Conservation (phyloP, 2,888 invertebrate species). For the Drosophila subquinaria region DNA sequence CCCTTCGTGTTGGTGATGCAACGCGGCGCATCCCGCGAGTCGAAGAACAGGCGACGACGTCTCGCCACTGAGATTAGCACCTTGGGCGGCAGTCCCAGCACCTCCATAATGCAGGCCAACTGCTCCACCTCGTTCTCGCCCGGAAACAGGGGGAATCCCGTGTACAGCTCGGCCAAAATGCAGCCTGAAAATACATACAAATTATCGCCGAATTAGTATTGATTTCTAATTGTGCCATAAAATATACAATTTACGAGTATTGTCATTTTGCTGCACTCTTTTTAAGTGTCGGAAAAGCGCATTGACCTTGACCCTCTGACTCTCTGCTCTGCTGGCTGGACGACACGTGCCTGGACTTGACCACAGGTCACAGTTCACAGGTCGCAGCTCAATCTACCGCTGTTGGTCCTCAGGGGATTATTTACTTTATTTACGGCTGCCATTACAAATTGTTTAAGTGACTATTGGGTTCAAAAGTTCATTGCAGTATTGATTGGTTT, state of each 20-base stretch:
- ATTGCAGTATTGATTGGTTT: constrained; percentile 23
- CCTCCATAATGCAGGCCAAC: constrained; percentile 98
- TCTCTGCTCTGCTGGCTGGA: constrained; percentile 21
- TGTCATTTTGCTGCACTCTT: constrained; percentile 56
- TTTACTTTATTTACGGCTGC: constrained; percentile 32
- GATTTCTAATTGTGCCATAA: constrained; percentile 35
- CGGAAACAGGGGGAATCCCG: constrained; percentile 97
- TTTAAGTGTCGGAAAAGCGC: constrained; percentile 42
- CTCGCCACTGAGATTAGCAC: constrained; percentile 94
- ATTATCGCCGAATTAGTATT: constrained; percentile 48
- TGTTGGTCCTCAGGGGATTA: constrained; percentile 13
- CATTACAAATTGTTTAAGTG: constrained; percentile 22
- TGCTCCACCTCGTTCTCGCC: constrained; percentile 99
- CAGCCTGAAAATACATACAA: constrained; percentile 88
- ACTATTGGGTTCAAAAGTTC: constrained; percentile 25
- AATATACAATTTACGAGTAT: background rate
- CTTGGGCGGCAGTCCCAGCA: constrained; percentile 95
- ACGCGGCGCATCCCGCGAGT: constrained; percentile 95
- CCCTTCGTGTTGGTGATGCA: constrained; percentile 97
- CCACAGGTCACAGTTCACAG: constrained; percentile 20
- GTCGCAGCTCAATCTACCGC: background rate
- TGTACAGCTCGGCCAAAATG: constrained; percentile 97
- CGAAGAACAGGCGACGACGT: constrained; percentile 94
- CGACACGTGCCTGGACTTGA: constrained; percentile 29
- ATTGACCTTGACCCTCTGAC: constrained; percentile 76